phyloP scores from a whole-genome alignment of 2,797 vertebrate genomes.

The Nannoperca australis region DNA sequence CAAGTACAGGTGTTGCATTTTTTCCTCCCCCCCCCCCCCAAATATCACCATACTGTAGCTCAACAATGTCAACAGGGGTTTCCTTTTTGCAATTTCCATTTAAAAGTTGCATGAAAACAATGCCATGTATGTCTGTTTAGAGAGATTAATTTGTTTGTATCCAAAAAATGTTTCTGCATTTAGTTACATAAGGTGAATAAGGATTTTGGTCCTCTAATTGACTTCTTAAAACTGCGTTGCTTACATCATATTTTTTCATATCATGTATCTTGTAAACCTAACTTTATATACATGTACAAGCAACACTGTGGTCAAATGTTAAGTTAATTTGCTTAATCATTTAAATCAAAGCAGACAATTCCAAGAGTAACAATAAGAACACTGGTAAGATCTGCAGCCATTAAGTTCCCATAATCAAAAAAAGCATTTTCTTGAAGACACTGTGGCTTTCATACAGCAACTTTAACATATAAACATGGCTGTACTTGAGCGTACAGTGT shows the following conservation, averaged over 20 bases:
- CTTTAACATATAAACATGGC: not conserved
- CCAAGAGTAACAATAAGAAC: not conserved
- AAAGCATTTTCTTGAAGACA: not conserved
- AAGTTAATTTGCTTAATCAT: no score
- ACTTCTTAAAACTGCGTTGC: not conserved
- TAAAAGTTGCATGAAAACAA: not conserved
- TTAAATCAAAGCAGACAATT: no score
- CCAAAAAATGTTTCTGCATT: not conserved
- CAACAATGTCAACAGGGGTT: not conserved
- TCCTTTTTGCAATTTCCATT: not conserved
- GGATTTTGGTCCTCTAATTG: not conserved
- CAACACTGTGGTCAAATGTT: no score
- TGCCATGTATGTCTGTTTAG: not conserved
- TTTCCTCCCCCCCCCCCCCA: not conserved
- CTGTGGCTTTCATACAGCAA: not conserved
- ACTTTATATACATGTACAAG: no score
- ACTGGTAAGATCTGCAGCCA: not conserved
- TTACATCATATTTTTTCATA: not conserved
- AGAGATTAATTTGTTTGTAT: not conserved
- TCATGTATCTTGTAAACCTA: no score
- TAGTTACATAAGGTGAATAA: not conserved
- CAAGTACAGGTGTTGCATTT: not conserved
- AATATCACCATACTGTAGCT: conserved; percentile 5
- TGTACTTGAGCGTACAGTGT: conserved; percentile 70
- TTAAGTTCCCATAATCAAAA: no score